phyloP scores from a whole-genome alignment of 2,797 vertebrate species.

The Picus viridis region DNA sequence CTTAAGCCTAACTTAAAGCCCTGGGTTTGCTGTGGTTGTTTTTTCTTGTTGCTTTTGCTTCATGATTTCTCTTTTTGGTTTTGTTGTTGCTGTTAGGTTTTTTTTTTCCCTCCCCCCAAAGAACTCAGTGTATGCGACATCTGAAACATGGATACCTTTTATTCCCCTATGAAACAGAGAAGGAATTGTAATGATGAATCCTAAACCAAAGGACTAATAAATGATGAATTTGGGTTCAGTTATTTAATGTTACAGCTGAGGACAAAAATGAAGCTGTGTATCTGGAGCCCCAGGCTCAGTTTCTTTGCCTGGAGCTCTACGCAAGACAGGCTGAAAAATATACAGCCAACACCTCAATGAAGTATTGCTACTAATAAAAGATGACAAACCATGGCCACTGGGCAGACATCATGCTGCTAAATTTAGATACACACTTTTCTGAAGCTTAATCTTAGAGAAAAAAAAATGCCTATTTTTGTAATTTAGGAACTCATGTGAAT shows the following conservation, averaged over 20 bases:
- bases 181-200: not conserved
- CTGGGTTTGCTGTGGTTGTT: not conserved
- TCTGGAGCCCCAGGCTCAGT: not conserved
- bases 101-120: not conserved
- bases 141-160: not conserved
- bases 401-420: not conserved
- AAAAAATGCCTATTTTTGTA: not conserved
- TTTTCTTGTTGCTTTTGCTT: rapidly evolving
- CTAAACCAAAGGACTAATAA: not conserved
- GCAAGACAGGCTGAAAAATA: not conserved
- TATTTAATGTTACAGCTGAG: not conserved
- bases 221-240: not conserved
- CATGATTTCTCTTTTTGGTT: not conserved
- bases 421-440: not conserved
- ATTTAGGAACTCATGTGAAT: not conserved
- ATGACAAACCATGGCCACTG: not conserved
- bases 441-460: not conserved
- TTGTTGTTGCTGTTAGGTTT: not conserved
- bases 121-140: not conserved
- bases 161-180: not conserved
- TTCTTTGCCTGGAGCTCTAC: not conserved
- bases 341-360: not conserved
- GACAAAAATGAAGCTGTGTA: not conserved
- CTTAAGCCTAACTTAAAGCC: not conserved
- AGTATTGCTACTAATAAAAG: not conserved